Evolutionary conservation across 2,888 invertebrate species (phyloP), one percentile per base, ranked within the genome.

Genomic region (Baronia brevicornis): DNA sequence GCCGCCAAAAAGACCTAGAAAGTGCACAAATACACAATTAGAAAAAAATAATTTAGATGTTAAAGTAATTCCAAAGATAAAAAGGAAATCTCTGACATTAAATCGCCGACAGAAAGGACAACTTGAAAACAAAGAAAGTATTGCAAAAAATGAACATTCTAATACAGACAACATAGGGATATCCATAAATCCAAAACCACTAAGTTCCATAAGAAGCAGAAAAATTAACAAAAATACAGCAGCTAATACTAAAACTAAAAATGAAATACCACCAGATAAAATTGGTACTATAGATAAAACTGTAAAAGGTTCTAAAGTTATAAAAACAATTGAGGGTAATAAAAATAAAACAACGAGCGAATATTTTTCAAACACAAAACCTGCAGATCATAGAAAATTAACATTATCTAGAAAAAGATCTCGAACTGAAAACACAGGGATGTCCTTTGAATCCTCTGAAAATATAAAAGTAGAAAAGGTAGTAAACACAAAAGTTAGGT

Each of bases 1-100:
- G 7, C 78, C 78, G 20, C 69, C 78, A 11, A 80, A 80, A 58
- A 55, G 54, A 37, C 33, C 54, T n/a, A 69, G 55, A 46, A 59
- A 40, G 42, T 45, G 34, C 36, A 33, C 39, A 30, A 36, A 40
- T 29, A 26, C 42, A 27, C 26, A 44, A 33, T 15, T 27, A 12
- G 43, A 35, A 27, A 26, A 17, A 12, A 28, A 28, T 8, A 8
- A n/a, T 11, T 10, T 28, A 4, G 10, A 26, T 17, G 27, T 15
- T 20, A 36, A 32, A 23, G 36, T 20, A 15, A 37, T 9, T 13
- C 8, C 5, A 24, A 35, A 12, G 28, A 13, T 26, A 10, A 44
- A 34, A 43, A 41, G 5, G 42, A 45, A 38, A n/a, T 36, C 18
- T 18, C 5, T 6, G 39, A 30, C 15, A n/a, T n/a, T n/a, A n/a